Conservation (phyloP, 2,888 invertebrate species). For the Pammene fasciana region DNA sequence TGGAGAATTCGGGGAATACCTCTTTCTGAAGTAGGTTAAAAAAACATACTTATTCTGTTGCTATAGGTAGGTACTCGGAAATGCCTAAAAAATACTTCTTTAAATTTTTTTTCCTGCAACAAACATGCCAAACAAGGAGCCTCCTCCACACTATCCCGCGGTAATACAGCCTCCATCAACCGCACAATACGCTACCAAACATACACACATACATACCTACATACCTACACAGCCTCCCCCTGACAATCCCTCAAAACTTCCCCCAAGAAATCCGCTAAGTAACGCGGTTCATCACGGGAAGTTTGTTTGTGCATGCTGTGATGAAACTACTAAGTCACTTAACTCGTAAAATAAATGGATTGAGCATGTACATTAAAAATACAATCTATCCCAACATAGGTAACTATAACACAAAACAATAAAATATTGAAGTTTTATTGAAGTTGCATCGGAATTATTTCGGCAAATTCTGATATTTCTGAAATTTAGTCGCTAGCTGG, state of each 20-base stretch:
- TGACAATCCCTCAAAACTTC: constrained; percentile 54
- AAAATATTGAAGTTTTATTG: no score
- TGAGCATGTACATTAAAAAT: not conserved
- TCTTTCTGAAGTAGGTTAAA: no score
- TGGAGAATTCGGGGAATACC: no score
- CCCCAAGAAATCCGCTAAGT: constrained; percentile 60
- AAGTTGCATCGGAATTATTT: no score
- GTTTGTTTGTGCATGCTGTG: not conserved
- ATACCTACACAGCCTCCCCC: constrained; percentile 18
- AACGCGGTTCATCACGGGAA: constrained; percentile 34
- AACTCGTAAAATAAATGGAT: constrained; percentile 7
- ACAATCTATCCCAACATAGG: no score
- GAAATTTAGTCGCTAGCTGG: no score
- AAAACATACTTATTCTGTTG: no score
- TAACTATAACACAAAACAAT: no score
- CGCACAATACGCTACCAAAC: constrained; percentile 19
- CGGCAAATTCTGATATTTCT: no score
- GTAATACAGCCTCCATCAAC: constrained; percentile 39
- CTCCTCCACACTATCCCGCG: constrained; percentile 43
- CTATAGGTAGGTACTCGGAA: no score
- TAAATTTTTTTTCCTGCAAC: no score
- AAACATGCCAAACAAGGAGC: constrained; percentile 23
- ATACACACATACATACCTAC: constrained; percentile 15
- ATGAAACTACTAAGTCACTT: not conserved
- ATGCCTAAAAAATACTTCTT: no score